Evolutionary conservation across 2,797 vertebrate genomes (phyloP).

Genomic region (Gallinago stenura): DNA sequence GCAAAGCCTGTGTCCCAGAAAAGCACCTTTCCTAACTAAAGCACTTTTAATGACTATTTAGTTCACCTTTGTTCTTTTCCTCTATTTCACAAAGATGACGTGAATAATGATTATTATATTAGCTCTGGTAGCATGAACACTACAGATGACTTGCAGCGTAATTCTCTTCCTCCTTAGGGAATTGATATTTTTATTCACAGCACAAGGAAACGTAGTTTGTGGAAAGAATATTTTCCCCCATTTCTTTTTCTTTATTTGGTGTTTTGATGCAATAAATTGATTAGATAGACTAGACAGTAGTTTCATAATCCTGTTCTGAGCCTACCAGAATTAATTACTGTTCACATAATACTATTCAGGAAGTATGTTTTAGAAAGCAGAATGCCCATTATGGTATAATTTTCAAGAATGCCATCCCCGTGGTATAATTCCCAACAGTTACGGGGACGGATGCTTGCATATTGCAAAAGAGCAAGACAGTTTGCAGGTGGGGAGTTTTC

Average conservation of each 20-base stretch:
- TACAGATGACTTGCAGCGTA: conserved; percentile 19
- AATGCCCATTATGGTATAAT: conserved; percentile 49
- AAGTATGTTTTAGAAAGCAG: conserved; percentile 61
- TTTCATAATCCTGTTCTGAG: conserved; percentile 59
- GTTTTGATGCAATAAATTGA: conserved; percentile 62
- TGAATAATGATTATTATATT: conserved; percentile 46
- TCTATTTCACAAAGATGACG: conserved; percentile 23
- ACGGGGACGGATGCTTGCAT: not conserved
- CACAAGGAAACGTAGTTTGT: conserved; percentile 41
- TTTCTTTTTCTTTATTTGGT: conserved; percentile 60
- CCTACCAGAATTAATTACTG: conserved; percentile 64
- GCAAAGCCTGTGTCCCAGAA: not conserved
- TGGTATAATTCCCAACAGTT: not conserved
- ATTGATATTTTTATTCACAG: conserved; percentile 43
- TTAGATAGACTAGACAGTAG: conserved; percentile 57
- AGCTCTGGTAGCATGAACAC: conserved; percentile 39
- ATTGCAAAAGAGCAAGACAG: not conserved
- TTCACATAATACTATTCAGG: conserved; percentile 57
- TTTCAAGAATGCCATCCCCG: conserved; percentile 3
- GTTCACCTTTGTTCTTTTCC: conserved; percentile 50
- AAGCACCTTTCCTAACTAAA: not conserved
- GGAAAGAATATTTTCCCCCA: not conserved
- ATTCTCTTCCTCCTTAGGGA: conserved; percentile 59
- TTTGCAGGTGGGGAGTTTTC: not conserved
- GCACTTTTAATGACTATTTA: not conserved